Conservation (phyloP, 2,113 vertebrate species). For the Etheostoma spectabile region DNA sequence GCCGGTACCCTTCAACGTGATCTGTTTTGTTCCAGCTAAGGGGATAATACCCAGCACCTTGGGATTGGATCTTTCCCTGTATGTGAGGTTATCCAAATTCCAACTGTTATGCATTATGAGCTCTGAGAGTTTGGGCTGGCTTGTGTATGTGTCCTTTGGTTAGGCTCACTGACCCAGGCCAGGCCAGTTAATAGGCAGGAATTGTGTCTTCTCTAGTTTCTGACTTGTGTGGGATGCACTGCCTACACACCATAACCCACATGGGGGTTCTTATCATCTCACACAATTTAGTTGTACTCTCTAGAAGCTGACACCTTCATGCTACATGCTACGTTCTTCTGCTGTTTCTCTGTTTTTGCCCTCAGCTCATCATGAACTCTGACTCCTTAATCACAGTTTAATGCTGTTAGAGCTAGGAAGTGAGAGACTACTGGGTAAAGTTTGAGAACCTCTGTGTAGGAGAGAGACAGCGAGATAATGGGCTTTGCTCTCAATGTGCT, state of each 20-base stretch:
- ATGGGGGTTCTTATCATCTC: constrained; percentile 54
- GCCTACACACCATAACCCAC: constrained; percentile 59
- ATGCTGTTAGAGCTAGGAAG: constrained; percentile 72
- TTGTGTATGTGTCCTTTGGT: constrained; percentile 60
- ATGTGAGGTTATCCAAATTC: constrained; percentile 77
- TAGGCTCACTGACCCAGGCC: constrained; percentile 61
- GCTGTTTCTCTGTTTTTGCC: constrained; percentile 68
- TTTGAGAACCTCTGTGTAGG: constrained; percentile 69
- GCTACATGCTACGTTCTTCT: constrained; percentile 53
- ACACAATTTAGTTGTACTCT: constrained; percentile 55
- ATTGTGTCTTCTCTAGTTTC: constrained; percentile 48
- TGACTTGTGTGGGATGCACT: constrained; percentile 57
- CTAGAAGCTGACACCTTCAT: constrained; percentile 57
- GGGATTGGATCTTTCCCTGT: constrained; percentile 69
- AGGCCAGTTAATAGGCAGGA: constrained; percentile 69
- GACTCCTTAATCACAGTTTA: constrained; percentile 83
- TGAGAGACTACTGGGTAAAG: constrained; percentile 67
- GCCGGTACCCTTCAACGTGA: constrained; percentile 57
- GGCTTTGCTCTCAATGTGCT: constrained; percentile 81
- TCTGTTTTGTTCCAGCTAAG: constrained; percentile 78
- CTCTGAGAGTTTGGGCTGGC: constrained; percentile 47
- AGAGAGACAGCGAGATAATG: constrained; percentile 80
- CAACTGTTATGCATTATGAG: constrained; percentile 67
- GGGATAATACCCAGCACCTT: constrained; percentile 68
- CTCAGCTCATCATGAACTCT: constrained; percentile 76